Conservation (phyloP, 2,113 vertebrate genomes). For the Lophius piscatorius region DNA sequence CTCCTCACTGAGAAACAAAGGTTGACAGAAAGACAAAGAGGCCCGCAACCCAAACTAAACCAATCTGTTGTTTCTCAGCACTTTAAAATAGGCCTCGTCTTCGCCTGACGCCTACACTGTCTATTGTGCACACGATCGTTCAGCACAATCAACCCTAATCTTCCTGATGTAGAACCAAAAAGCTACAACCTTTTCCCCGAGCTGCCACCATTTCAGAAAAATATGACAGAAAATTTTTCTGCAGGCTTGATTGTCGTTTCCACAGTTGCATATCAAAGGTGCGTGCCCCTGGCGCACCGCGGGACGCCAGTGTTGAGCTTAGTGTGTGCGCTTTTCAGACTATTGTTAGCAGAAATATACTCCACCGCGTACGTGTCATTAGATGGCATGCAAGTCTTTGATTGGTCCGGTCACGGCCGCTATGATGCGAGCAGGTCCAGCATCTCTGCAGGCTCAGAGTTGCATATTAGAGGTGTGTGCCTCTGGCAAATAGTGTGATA, state of each 20-base stretch:
- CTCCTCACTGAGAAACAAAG: conserved; percentile 1
- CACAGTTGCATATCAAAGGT: conserved; percentile 27
- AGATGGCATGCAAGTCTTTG: too few species aligned
- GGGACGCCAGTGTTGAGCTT: conserved; percentile 15
- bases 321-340: too few species aligned
- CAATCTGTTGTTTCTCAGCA: neutral
- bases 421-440: too few species aligned
- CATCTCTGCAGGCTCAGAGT: too few species aligned
- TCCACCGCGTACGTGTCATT: too few species aligned
- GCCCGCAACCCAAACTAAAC: conserved; percentile 8
- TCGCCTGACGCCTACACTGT: neutral
- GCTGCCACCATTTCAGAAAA: conserved; percentile 5
- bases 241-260: conserved; percentile 29
- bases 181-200: neutral
- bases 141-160: conserved; percentile 10
- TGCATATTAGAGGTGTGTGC: too few species aligned
- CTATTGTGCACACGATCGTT: neutral
- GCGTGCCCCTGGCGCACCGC: conserved; percentile 22
- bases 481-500: too few species aligned
- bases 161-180: conserved; percentile 1
- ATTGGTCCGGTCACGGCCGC: too few species aligned
- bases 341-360: too few species aligned
- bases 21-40: conserved; percentile 3
- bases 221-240: conserved; percentile 7
- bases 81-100: neutral